phyloP scores from a whole-genome alignment of 1,140 invertebrate species.

The Antheraea mylitta region DNA sequence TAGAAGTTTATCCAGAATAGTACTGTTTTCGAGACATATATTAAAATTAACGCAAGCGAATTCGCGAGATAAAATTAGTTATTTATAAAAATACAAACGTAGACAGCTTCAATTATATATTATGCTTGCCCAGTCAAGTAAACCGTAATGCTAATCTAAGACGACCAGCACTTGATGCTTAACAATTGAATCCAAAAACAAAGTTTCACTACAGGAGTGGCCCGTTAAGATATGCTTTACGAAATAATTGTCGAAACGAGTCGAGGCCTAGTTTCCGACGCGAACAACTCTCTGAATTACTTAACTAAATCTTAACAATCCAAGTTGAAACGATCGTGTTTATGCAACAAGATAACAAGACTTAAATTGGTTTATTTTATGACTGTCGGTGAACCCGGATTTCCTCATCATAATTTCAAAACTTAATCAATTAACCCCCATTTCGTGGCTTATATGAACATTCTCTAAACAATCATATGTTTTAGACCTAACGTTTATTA shows the following conservation, averaged over 20 bases:
- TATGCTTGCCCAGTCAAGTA: too few species aligned
- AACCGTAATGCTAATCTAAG: background rate
- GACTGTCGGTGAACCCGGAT: too few species aligned
- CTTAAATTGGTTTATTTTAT: background rate
- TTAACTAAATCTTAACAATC: slow-evolving; percentile 20
- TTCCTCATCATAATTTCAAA: too few species aligned
- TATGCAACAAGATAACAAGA: slow-evolving; percentile 7
- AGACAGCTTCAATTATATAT: too few species aligned
- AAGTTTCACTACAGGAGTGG: background rate
- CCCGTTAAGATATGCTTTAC: slow-evolving; percentile 25
- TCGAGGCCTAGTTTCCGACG: slow-evolving; percentile 8
- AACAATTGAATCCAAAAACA: background rate
- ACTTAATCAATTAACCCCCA: too few species aligned
- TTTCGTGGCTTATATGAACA: too few species aligned
- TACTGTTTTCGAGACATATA: too few species aligned
- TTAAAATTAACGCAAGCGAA: too few species aligned
- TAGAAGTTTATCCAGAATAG: too few species aligned
- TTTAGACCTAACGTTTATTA: too few species aligned
- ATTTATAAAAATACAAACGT: background rate
- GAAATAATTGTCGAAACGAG: slow-evolving; percentile 14
- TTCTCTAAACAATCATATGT: too few species aligned
- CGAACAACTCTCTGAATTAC: slow-evolving; percentile 9
- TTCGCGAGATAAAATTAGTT: too few species aligned
- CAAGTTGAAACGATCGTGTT: slow-evolving; percentile 10
- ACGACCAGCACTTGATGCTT: background rate